Base-by-base conservation (phyloP, 2,797 vertebrate species). In the Gallinago solitaria region DNA sequence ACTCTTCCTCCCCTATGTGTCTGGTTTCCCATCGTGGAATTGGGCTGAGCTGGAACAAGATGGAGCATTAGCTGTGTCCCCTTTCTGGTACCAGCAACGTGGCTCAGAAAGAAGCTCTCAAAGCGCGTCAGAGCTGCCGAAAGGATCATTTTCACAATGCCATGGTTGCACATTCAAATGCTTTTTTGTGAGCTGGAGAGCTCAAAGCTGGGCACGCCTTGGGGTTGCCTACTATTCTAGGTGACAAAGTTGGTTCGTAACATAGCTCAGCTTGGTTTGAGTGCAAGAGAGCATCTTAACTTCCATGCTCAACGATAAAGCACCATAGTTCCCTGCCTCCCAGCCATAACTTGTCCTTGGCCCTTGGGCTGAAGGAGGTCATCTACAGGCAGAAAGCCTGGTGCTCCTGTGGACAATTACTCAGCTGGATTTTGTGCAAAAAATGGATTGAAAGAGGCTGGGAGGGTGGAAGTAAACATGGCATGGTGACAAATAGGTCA, bases 261-360 rank as follows among this genome's bases (percentile, higher is more conserved):
- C 0, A 6, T 33, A 84, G 9, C 23, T 83, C 9, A 2, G 11
- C 33, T 74, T 88, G 45, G 51, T 64, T 88, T 54, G 27, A 5
- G 4, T 4, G 20, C 30, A 84, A 54, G 50, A 60, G 5, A 71
- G 8, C 16, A 45, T 16, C 64, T 87, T n/a, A 35, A 0, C 50
- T 84, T 75, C 59, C 16, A 45, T 0, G 6, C 18, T 32, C 0
- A 1, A 5, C 23, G 32, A 4, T 9, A 35, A 76, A 79, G 19
- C 20, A 20, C 9, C 2, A 5, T 41, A 23, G 30, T 51, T 74
- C n/a, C 19, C 33, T 69, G 41, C 23, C 14, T 89, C 37, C 18
- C 37, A 50, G 41, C 2, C 5, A 21, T 57, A 45, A 47, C 17
- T 14, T 41, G 7, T 11, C 41, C 25, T 80, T 51, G 20, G 17